Evolutionary conservation across 1,140 invertebrate genomes (phyloP).

Genomic region (Aphidius gifuensis): DNA sequence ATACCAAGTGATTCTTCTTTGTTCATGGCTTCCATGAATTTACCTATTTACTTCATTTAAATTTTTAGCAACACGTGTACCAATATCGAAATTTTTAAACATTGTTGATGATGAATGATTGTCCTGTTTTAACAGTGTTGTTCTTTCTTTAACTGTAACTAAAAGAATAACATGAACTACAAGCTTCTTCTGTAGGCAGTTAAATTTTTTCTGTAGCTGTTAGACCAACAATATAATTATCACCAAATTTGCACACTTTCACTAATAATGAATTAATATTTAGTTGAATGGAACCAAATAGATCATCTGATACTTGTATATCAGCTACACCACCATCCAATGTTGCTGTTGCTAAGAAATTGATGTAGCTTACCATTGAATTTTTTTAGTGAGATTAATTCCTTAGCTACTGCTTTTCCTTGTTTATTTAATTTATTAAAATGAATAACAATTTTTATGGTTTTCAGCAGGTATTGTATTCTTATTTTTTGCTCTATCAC

Average conservation of each 20-base stretch:
- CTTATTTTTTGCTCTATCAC: too few relatives aligned
- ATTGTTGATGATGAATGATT: constrained; percentile 71
- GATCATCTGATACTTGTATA: constrained; percentile 86
- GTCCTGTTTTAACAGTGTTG: constrained; percentile 72
- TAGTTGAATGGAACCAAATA: constrained; percentile 76
- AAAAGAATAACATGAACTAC: constrained; percentile 78
- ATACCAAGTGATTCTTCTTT: constrained; percentile 43
- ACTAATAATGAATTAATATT: constrained; percentile 80
- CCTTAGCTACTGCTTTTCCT: too few relatives aligned
- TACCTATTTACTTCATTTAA: constrained; percentile 42
- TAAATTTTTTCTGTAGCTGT: constrained; percentile 88
- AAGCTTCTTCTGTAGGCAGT: too few relatives aligned
- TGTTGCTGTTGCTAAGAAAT: constrained; percentile 63
- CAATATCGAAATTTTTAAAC: constrained; percentile 56
- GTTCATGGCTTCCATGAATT: constrained; percentile 41
- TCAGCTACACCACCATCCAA: constrained; percentile 84
- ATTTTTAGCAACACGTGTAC: constrained; percentile 37
- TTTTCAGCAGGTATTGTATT: too few relatives aligned
- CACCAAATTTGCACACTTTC: constrained; percentile 78
- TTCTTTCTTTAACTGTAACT: constrained; percentile 64
- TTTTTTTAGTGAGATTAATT: too few relatives aligned
- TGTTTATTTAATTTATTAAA: too few relatives aligned
- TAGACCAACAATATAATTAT: constrained; percentile 86
- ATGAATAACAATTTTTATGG: too few relatives aligned
- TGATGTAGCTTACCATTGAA: too few relatives aligned